Conservation (phyloP, 2,113 vertebrate species). For the Nothobranchius kuhntae region DNA sequence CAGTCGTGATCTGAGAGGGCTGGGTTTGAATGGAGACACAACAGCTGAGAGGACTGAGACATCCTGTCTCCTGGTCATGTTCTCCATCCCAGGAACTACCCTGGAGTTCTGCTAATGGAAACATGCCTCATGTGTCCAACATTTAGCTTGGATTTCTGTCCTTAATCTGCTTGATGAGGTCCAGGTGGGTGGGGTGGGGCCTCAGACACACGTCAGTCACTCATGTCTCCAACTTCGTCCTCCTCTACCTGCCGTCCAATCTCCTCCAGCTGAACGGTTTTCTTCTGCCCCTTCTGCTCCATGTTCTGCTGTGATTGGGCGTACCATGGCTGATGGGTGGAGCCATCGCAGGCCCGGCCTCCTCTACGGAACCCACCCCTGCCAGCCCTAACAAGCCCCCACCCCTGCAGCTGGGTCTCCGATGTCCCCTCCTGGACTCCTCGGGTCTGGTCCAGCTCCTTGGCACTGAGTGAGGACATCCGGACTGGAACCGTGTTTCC, state of each 20-base stretch:
- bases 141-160: too few relatives aligned
- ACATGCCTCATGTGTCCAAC: too few relatives aligned
- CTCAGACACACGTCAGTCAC: slow-evolving; percentile 44
- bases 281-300: slow-evolving; percentile 70
- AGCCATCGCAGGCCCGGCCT: slow-evolving; percentile 57
- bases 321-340: slow-evolving; percentile 72
- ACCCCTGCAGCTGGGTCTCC: slow-evolving; percentile 67
- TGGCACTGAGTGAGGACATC: slow-evolving; percentile 80
- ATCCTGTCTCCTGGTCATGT: too few relatives aligned
- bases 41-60: too few relatives aligned
- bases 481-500: slow-evolving; percentile 80
- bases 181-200: neutral
- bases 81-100: too few relatives aligned
- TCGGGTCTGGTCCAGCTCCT: slow-evolving; percentile 77
- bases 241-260: slow-evolving; percentile 69
- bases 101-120: too few relatives aligned
- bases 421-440: slow-evolving; percentile 68
- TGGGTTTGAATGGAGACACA: too few relatives aligned
- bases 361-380: slow-evolving; percentile 79
- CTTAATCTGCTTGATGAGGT: too few relatives aligned
- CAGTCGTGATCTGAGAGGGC: too few relatives aligned
- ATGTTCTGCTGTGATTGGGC: slow-evolving; percentile 45
- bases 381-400: slow-evolving; percentile 80
- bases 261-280: slow-evolving; percentile 76
- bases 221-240: slow-evolving; percentile 57